Conservation (phyloP, 2,888 invertebrate species). For the Chymomyza procnemis region DNA sequence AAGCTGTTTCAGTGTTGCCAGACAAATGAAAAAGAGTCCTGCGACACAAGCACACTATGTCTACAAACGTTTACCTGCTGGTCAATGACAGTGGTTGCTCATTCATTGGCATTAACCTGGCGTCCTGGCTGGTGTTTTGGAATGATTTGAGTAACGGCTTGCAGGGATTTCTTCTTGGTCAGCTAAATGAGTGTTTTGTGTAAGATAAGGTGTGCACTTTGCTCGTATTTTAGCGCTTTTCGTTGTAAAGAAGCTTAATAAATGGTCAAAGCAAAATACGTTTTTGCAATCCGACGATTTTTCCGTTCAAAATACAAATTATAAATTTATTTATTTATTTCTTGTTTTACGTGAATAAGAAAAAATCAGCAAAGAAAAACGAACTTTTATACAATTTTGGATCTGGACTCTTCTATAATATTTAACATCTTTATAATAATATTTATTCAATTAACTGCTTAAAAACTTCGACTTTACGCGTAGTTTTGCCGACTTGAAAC, state of each 20-base stretch:
- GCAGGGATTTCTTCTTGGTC: slow-evolving; percentile 22
- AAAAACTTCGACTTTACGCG: too few relatives aligned
- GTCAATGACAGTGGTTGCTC: slow-evolving; percentile 55
- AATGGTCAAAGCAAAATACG: neutral
- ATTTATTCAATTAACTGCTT: too few relatives aligned
- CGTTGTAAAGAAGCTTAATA: slow-evolving; percentile 13
- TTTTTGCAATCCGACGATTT: too few relatives aligned
- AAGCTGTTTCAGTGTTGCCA: slow-evolving; percentile 49
- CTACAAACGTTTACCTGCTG: slow-evolving; percentile 54
- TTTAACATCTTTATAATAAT: too few relatives aligned
- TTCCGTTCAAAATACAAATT: too few relatives aligned
- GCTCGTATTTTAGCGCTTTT: slow-evolving; percentile 54
- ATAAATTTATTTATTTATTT: too few relatives aligned
- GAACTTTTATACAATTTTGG: too few relatives aligned
- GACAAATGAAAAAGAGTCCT: slow-evolving; percentile 2
- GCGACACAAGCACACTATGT: slow-evolving; percentile 6
- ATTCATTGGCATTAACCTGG: neutral
- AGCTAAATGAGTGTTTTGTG: slow-evolving; percentile 64
- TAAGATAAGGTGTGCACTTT: slow-evolving; percentile 50
- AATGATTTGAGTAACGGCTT: slow-evolving; percentile 45
- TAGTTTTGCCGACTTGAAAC: too few relatives aligned
- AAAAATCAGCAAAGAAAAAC: too few relatives aligned
- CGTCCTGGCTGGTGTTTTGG: slow-evolving; percentile 9
- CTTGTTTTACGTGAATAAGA: too few relatives aligned
- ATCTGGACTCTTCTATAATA: too few relatives aligned